phyloP scores from a whole-genome alignment of 2,888 invertebrate genomes.

The Drepana falcataria region DNA sequence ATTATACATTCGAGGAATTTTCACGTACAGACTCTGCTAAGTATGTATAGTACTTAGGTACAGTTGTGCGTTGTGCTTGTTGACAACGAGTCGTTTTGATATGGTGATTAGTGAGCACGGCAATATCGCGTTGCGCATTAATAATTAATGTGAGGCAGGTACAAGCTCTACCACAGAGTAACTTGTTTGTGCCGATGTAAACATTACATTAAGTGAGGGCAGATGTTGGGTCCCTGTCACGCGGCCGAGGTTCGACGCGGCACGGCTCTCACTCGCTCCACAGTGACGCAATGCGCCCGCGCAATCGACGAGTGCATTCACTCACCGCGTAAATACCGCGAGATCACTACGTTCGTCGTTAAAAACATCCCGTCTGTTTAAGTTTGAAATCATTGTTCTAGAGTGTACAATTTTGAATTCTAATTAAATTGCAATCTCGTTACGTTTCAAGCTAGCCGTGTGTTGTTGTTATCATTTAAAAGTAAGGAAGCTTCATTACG shows the following conservation, averaged over 20 bases:
- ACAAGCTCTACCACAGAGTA: too few relatives aligned
- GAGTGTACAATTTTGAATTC: background rate
- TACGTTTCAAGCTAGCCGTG: background rate
- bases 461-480: background rate
- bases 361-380: background rate
- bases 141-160: conserved; percentile 37
- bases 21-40: conserved; percentile 25
- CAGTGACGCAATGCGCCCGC: conserved; percentile 49
- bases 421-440: background rate
- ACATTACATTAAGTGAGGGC: conserved; percentile 34
- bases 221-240: conserved; percentile 16
- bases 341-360: conserved; percentile 21
- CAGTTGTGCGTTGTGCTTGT: conserved; percentile 10
- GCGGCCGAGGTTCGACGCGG: conserved; percentile 8
- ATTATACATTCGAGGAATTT: conserved; percentile 28
- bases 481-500: conserved; percentile 29
- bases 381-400: conserved; percentile 1
- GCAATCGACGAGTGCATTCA: conserved; percentile 59
- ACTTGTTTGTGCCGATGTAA: conserved; percentile 35
- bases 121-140: conserved; percentile 33
- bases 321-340: conserved; percentile 56
- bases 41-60: conserved; percentile 17
- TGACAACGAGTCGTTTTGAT: too few relatives aligned
- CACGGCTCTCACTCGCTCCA: conserved; percentile 28
- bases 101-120: conserved; percentile 12